Conservation (phyloP, 64 coral and sea anemone species). For the Astreopora myriophthalma region DNA sequence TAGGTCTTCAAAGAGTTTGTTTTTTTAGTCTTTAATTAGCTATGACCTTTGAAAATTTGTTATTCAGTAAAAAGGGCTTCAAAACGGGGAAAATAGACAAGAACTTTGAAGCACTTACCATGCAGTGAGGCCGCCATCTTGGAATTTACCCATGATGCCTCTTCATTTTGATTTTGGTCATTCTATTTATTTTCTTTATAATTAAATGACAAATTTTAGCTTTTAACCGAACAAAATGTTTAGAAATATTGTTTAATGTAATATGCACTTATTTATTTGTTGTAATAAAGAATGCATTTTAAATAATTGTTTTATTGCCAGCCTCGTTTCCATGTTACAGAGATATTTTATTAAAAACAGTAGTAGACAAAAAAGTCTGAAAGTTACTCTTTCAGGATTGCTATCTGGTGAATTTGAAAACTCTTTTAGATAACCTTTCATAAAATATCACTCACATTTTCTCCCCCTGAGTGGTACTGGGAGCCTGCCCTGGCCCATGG, state of each 20-base stretch:
- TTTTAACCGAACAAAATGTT: not conserved
- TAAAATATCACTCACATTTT: not conserved
- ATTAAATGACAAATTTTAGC: not conserved
- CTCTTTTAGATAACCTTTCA: too few relatives aligned
- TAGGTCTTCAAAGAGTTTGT: too few relatives aligned
- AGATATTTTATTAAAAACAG: not conserved
- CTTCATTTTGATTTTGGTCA: not conserved
- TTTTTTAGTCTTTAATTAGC: too few relatives aligned
- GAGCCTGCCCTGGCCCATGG: too few relatives aligned
- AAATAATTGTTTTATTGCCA: not conserved
- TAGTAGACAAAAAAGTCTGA: not conserved
- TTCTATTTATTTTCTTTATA: not conserved
- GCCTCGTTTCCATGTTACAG: not conserved
- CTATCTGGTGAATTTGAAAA: not conserved
- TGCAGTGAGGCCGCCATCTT: not conserved
- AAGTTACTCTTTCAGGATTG: slow-evolving; percentile 2
- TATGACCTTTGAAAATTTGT: not conserved
- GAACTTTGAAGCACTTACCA: not conserved
- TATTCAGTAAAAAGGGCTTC: not conserved
- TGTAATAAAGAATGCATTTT: not conserved
- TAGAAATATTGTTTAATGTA: not conserved
- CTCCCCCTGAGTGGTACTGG: too few relatives aligned
- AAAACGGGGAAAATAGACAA: not conserved
- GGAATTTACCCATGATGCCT: not conserved
- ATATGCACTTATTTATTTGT: not conserved